Evolutionary conservation across 2,113 vertebrate genomes (phyloP).

Genomic region (Pandion haliaetus): DNA sequence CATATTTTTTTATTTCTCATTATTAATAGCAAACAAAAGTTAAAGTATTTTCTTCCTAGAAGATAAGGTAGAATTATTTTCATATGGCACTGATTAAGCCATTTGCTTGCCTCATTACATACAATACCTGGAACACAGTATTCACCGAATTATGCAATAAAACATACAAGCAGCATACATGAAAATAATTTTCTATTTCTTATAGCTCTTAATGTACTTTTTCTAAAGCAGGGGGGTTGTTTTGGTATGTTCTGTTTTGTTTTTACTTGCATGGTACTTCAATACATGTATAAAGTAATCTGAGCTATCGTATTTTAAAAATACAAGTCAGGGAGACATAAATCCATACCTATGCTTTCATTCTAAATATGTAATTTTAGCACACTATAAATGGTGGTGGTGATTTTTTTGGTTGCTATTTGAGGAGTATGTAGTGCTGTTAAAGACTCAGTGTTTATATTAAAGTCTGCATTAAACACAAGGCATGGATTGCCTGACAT

Average conservation of each 20-base stretch:
- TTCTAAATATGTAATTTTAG: neutral
- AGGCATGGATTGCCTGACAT: neutral
- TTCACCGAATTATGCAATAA: neutral
- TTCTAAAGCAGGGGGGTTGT: fast-evolving
- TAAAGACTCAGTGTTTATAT: neutral
- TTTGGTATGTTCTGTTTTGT: neutral
- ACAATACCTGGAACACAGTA: neutral
- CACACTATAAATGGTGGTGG: neutral
- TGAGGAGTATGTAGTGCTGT: neutral
- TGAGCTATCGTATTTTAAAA: fast-evolving
- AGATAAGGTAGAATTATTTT: neutral
- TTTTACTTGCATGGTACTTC: neutral
- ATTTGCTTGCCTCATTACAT: neutral
- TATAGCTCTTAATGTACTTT: neutral
- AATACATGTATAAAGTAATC: neutral
- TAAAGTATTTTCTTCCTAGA: neutral
- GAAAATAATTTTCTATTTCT: neutral
- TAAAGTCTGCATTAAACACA: neutral
- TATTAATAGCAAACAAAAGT: neutral
- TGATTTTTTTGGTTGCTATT: neutral
- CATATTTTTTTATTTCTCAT: neutral
- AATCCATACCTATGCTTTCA: neutral
- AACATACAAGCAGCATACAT: fast-evolving
- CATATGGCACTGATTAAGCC: neutral
- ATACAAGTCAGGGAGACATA: neutral